A percentile compares a stretch with the other conserved stretches of the same genome.
Evolutionary conservation across 2,888 invertebrate species (phyloP).

Genomic region (Mellilla xanthometata): DNA sequence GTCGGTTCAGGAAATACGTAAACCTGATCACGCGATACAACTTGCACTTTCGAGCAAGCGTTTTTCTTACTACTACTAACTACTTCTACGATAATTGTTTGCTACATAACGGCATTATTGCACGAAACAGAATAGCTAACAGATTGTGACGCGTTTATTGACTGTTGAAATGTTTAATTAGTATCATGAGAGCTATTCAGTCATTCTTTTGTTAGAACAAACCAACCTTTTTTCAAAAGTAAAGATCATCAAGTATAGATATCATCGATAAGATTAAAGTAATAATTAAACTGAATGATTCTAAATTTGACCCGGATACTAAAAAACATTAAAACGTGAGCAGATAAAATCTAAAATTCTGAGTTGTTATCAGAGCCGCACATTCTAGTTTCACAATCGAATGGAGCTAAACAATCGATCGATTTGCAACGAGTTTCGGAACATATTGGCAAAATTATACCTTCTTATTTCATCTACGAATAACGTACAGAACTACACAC

Average conservation of each 20-base stretch:
- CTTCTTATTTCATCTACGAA: no score
- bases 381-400: conserved; percentile 7
- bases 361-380: neutral
- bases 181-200: no score
- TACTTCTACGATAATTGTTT: no score
- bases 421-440: conserved; percentile 1
- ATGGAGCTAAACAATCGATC: conserved; percentile 5
- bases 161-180: no score
- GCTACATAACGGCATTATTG: no score
- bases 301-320: neutral
- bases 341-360: conserved; percentile 2
- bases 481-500: no score
- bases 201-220: no score
- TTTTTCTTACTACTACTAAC: neutral
- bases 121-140: no score
- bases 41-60: conserved; percentile 21
- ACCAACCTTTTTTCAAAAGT: no score
- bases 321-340: neutral
- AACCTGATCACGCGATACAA: conserved; percentile 25
- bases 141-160: no score
- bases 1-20: conserved; percentile 23
- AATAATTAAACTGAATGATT: neutral
- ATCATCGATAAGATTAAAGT: no score
- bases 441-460: neutral
- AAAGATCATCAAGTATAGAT: no score